A percentile compares a stretch with the other conserved stretches of the same genome.
Evolutionary conservation across 2,113 vertebrate species (phyloP).

Genomic region (Xiphophorus maculatus): DNA sequence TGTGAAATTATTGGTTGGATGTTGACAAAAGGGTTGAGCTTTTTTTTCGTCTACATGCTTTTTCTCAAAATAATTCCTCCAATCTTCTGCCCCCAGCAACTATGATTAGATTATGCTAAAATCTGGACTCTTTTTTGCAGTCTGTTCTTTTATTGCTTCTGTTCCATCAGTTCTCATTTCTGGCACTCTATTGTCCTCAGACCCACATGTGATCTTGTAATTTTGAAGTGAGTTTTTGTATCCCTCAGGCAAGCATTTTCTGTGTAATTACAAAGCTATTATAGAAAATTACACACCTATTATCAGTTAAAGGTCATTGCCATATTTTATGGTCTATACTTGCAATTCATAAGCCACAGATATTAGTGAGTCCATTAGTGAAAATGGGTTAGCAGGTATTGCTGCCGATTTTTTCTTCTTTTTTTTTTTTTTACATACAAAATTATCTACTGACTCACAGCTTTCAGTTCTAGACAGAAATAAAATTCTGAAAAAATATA

Average conservation of each 20-base stretch:
- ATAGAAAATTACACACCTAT: constrained; percentile 33
- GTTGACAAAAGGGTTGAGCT: background rate
- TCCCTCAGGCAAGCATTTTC: constrained; percentile 9
- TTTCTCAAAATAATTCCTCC: constrained; percentile 1
- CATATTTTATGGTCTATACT: constrained; percentile 30
- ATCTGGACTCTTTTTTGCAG: constrained; percentile 1
- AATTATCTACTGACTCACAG: background rate
- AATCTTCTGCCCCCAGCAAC: background rate
- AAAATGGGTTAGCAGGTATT: constrained; percentile 23
- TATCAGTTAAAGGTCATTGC: constrained; percentile 38
- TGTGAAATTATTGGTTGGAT: background rate
- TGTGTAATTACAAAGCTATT: constrained; percentile 25
- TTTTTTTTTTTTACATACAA: background rate
- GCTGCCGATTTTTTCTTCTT: background rate
- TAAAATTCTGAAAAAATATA: background rate
- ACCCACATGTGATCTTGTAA: constrained; percentile 3
- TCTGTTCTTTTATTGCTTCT: background rate
- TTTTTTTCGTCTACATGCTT: background rate
- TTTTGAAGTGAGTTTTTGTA: constrained; percentile 28
- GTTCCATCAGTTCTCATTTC: background rate
- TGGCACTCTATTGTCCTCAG: background rate
- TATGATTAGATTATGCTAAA: background rate
- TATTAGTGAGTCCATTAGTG: constrained; percentile 17
- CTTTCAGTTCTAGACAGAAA: background rate
- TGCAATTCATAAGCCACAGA: constrained; percentile 21